Percentiles rank a stretch among this genome's conserved stretches.
Conservation (phyloP, 2,888 invertebrate species). For the Pasiphila rectangulata region DNA sequence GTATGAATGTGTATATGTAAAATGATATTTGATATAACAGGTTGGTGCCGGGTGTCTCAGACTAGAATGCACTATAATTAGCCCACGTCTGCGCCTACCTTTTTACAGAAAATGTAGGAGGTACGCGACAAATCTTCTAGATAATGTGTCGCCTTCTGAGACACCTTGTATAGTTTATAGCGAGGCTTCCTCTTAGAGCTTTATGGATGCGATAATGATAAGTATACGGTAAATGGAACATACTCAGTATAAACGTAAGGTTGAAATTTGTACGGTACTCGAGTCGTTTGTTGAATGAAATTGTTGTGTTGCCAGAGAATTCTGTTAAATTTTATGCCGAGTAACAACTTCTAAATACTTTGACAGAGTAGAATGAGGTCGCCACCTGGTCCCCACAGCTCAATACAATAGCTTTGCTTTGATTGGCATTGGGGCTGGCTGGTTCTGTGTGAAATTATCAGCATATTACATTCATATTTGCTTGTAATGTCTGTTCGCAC, state of each 20-base stretch:
- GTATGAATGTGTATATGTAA: conserved; percentile 74
- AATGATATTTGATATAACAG: conserved; percentile 54
- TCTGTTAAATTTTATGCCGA: conserved; percentile 33
- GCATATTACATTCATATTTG: no score
- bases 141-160: not conserved
- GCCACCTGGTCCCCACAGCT: no score
- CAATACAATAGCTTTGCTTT: no score
- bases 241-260: conserved; percentile 69
- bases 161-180: conserved; percentile 54
- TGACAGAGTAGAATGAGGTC: no score
- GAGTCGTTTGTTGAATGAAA: conserved; percentile 41
- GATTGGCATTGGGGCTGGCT: no score
- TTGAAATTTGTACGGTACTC: conserved; percentile 57
- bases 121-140: not conserved
- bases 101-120: not conserved
- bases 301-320: conserved; percentile 34
- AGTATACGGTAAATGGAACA: conserved; percentile 76
- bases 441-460: no score
- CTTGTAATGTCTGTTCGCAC: no score
- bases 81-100: not conserved
- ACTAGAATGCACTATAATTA: no score
- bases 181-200: conserved; percentile 79
- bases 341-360: not conserved
- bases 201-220: conserved; percentile 72
- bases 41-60: conserved; percentile 3